phyloP scores from a whole-genome alignment of 2,888 invertebrate genomes.

The Panorpa germanica region DNA sequence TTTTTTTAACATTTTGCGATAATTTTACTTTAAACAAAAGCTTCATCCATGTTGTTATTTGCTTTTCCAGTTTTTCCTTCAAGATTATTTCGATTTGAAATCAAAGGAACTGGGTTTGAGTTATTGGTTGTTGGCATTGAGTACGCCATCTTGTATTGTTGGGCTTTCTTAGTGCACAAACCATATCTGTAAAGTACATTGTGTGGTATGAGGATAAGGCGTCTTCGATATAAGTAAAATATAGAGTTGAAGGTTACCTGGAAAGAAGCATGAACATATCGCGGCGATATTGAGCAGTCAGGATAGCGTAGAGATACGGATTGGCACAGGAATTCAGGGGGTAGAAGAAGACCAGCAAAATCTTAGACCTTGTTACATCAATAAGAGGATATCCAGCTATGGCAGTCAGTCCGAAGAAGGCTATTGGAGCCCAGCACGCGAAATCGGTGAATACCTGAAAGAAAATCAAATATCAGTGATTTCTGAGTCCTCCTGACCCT shows the following conservation, averaged over 20 bases:
- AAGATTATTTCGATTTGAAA: conserved; percentile 6
- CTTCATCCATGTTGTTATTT: no score
- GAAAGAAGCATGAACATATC: conserved; percentile 50
- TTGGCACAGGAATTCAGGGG: conserved; percentile 85
- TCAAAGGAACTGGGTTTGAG: conserved; percentile 11
- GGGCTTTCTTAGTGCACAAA: conserved; percentile 27
- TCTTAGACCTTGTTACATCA: conserved; percentile 60
- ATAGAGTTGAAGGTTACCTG: conserved; percentile 27
- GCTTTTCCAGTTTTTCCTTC: no score
- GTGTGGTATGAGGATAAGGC: neutral
- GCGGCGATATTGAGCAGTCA: conserved; percentile 70
- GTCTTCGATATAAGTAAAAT: neutral
- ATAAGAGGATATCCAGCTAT: conserved; percentile 68
- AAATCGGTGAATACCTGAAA: conserved; percentile 53
- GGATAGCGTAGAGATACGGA: conserved; percentile 79
- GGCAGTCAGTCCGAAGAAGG: conserved; percentile 76
- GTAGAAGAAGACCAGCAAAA: conserved; percentile 76
- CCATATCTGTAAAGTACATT: conserved; percentile 26
- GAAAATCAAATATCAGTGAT: conserved; percentile 5
- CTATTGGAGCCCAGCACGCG: conserved; percentile 72
- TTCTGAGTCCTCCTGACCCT: no score
- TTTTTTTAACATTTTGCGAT: no score
- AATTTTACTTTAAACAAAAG: no score
- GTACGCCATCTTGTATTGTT: conserved; percentile 27
- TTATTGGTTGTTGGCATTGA: conserved; percentile 18